phyloP scores from a whole-genome alignment of 2,888 invertebrate species.

The Clunio marinus region DNA sequence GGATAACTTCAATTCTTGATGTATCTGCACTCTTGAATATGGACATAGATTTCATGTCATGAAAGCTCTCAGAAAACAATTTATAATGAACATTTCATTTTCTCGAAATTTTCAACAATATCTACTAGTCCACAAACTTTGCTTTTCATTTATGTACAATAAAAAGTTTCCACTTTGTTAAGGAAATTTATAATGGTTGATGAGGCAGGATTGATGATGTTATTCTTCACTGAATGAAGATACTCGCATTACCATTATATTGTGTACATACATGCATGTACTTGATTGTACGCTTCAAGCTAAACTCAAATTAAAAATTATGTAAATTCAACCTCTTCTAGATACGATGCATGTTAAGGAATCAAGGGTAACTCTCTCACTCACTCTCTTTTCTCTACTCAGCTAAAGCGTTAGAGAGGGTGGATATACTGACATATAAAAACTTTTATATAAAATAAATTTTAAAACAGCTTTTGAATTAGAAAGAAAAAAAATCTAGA shows the following conservation, averaged over 20 bases:
- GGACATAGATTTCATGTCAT: no score
- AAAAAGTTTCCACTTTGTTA: conserved; percentile 18
- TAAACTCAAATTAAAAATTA: conserved; percentile 19
- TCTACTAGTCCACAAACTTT: conserved; percentile 1
- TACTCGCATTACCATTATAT: not conserved
- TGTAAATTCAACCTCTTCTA: conserved; percentile 13
- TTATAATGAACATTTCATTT: no score
- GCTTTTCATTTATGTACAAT: conserved; percentile 1
- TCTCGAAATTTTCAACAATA: no score
- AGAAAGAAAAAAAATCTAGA: no score
- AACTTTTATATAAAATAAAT: no score
- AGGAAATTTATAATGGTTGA: not conserved
- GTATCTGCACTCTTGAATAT: no score
- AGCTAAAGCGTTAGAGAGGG: no score
- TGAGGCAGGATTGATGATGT: conserved; percentile 17
- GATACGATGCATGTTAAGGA: conserved; percentile 12
- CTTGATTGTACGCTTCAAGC: conserved; percentile 18
- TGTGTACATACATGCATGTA: conserved; percentile 15
- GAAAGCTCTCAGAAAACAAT: no score
- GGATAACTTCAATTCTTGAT: no score
- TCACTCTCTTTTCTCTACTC: not conserved
- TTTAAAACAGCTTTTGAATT: conserved; percentile 1
- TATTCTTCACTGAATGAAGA: not conserved
- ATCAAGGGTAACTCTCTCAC: not conserved
- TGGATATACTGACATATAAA: no score